Evolutionary conservation across 2,113 vertebrate genomes (phyloP).

Genomic region (Mugil cephalus): DNA sequence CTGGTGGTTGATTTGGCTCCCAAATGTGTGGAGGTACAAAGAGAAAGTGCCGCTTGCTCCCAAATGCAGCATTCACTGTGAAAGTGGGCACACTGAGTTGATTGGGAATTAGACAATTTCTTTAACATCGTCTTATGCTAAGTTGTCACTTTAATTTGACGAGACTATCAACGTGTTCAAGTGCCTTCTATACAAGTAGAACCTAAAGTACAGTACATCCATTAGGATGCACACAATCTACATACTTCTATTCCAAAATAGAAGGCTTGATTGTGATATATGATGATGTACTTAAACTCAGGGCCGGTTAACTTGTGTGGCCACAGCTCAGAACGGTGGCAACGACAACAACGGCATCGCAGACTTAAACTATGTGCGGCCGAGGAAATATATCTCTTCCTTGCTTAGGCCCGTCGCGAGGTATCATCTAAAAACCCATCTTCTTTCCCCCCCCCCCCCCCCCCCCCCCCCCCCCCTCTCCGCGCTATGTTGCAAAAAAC

Average conservation of each 20-base stretch:
- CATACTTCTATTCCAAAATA: not conserved
- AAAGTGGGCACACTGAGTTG: conserved; percentile 35
- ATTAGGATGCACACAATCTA: not conserved
- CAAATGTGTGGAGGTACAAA: conserved; percentile 71
- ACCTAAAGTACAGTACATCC: not conserved
- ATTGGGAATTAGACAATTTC: conserved; percentile 60
- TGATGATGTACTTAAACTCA: conserved; percentile 1
- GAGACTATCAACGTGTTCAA: not conserved
- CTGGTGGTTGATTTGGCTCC: conserved; percentile 62
- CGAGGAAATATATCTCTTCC: not conserved
- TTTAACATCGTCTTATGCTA: conserved; percentile 38
- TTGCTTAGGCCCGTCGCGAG: conserved; percentile 11
- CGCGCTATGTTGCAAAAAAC: conserved; percentile 69
- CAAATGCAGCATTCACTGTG: conserved; percentile 48
- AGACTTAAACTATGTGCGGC: conserved; percentile 1
- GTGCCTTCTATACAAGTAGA: not conserved
- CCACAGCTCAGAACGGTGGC: conserved; percentile 7
- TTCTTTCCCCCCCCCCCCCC: not conserved
- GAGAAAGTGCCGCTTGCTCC: conserved; percentile 56
- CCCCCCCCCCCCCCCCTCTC: not conserved
- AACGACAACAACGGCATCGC: conserved; percentile 23
- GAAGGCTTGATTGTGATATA: conserved; percentile 9
- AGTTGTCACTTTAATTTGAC: conserved; percentile 15
- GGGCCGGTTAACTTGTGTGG: conserved; percentile 4
- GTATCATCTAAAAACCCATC: conserved; percentile 34